A percentile compares a stretch with the other conserved stretches of the same genome.
Evolutionary conservation across 2,113 vertebrate genomes (phyloP).

Genomic region (Microcebus griseorufus): DNA sequence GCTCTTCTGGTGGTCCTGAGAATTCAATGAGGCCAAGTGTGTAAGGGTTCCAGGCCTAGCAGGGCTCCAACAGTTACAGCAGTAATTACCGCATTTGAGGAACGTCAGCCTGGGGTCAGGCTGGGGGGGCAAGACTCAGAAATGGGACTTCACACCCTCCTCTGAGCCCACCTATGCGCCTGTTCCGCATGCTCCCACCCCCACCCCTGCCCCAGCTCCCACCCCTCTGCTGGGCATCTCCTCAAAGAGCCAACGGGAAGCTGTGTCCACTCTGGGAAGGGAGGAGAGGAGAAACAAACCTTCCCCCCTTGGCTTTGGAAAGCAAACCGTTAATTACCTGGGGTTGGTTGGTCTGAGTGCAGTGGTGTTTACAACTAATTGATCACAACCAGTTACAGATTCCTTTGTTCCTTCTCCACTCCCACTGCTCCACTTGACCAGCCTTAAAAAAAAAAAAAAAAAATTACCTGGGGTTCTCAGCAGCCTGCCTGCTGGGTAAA

Average conservation of each 20-base stretch:
- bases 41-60: not conserved
- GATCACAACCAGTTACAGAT: too few relatives aligned
- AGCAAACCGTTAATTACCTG: slow-evolving; percentile 66
- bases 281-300: slow-evolving; percentile 58
- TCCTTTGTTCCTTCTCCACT: too few relatives aligned
- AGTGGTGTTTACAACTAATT: too few relatives aligned
- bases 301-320: slow-evolving; percentile 59
- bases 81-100: not conserved
- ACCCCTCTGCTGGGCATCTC: not conserved
- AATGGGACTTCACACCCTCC: not conserved
- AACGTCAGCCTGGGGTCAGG: not conserved
- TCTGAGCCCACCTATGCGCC: not conserved
- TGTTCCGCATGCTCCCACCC: not conserved
- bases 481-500: slow-evolving; percentile 2
- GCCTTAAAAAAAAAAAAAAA: too few relatives aligned
- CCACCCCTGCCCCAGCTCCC: not conserved
- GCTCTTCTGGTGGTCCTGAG: not conserved
- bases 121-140: not conserved
- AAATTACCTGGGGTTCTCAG: slow-evolving; percentile 48
- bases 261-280: slow-evolving; percentile 61
- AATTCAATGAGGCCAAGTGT: not conserved
- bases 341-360: not conserved
- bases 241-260: slow-evolving; percentile 45
- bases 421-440: too few relatives aligned
- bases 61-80: not conserved